Base-by-base conservation (phyloP, 2,797 vertebrate genomes). In the Bucorvus abyssinicus region DNA sequence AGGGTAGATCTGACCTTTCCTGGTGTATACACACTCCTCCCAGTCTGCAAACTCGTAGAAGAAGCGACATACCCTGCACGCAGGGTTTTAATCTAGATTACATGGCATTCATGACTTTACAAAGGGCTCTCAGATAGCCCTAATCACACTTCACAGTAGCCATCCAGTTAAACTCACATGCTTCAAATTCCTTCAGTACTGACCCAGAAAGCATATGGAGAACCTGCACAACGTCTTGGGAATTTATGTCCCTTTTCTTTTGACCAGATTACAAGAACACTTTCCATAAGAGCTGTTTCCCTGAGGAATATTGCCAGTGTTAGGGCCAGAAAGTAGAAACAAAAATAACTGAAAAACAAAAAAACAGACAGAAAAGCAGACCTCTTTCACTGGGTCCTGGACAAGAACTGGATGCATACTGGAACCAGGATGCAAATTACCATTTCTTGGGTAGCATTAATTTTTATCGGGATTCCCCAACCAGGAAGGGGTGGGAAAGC, bases 181-280 rank as follows among this genome's bases (percentile, higher is more conserved):
- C 60, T 92, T 89, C 69, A 40, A 36, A 94, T 96, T 96, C 94
- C 91, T 89, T 47, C 65, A 85, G 2, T n/a, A 63, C 11, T 52
- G 49, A 47, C n/a, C 71, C 34, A 71, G 78, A 89, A 80, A 77
- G 50, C 50, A 81, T 34, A 49, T 0, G 9, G 34, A 85, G 71
- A 89, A 83, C 21, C 53, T 60, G 14, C 4, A 55, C 24, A 53
- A 12, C 22, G 52, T 64, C 75, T 82, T 86, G 63, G 65, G 47
- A 93, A 87, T 61, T 90, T 34, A 36, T 55, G 29, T 64, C 49
- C 42, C 22, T 89, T 89, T 53, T 77, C 53, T 23, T 79, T 84
- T 67, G 40, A 76, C 15, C 40, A 45, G 40, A 18, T 45, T 24
- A 86, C 53, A 88, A 34, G 65, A 93, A 64, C 5, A 53, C 18